Conservation (phyloP, 1,140 invertebrate genomes). For the Pseudomyrmex pallidus region DNA sequence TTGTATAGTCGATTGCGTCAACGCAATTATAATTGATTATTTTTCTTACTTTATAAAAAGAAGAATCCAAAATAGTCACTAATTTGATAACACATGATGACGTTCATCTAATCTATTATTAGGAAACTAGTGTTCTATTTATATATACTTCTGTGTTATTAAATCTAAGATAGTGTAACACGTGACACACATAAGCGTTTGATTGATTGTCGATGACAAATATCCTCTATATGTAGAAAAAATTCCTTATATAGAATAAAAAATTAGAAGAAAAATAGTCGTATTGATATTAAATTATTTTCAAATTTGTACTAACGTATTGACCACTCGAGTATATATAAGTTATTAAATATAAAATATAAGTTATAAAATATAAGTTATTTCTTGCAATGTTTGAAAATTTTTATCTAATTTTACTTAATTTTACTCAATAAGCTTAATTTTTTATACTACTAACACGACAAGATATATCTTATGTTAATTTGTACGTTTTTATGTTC, state of each 20-base stretch:
- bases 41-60: constrained; percentile 4
- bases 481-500: too few relatives aligned
- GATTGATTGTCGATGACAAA: too few relatives aligned
- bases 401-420: neutral
- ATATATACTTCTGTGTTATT: constrained; percentile 41
- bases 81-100: constrained; percentile 10
- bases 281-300: neutral
- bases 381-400: neutral
- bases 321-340: neutral
- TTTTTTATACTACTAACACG: neutral
- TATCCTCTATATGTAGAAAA: too few relatives aligned
- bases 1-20: neutral
- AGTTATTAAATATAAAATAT: neutral
- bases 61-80: constrained; percentile 8
- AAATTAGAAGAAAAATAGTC: too few relatives aligned
- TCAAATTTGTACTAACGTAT: too few relatives aligned
- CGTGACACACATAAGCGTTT: neutral
- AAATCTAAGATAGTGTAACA: constrained; percentile 26
- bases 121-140: constrained; percentile 39
- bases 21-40: constrained; percentile 22
- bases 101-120: constrained; percentile 11
- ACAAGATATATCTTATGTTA: too few relatives aligned
- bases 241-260: too few relatives aligned
- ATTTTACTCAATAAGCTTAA: neutral
- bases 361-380: neutral